A percentile compares a stretch with the other conserved stretches of the same genome.
Evolutionary conservation across 2,888 invertebrate genomes (phyloP).

Genomic region (Mylabris sibirica): DNA sequence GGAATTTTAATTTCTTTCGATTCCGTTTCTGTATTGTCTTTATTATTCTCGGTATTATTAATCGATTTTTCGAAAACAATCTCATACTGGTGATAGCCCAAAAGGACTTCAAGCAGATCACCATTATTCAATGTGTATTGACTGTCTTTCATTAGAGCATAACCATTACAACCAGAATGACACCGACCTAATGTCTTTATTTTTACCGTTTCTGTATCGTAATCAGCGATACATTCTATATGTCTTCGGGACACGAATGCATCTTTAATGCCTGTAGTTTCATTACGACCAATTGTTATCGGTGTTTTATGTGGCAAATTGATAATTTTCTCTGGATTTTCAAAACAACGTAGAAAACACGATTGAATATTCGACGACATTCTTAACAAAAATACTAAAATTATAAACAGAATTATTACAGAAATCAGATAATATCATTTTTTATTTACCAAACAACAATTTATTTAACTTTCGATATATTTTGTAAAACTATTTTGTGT

Average conservation of each 20-base stretch:
- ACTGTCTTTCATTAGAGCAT: slow-evolving; percentile 69
- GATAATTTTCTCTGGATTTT: slow-evolving; percentile 60
- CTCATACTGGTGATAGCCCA: slow-evolving; percentile 69
- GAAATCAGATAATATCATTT: background rate
- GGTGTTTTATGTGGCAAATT: slow-evolving; percentile 67
- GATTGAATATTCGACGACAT: background rate
- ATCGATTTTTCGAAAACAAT: slow-evolving; percentile 71
- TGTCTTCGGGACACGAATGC: slow-evolving; percentile 79
- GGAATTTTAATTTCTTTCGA: slow-evolving; percentile 58
- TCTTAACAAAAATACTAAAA: too few relatives aligned
- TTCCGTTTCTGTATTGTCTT: slow-evolving; percentile 55
- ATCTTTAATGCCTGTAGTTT: slow-evolving; percentile 75
- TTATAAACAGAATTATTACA: background rate
- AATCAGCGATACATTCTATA: slow-evolving; percentile 67
- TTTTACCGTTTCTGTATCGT: slow-evolving; percentile 64
- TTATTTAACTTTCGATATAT: too few relatives aligned
- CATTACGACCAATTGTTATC: slow-evolving; percentile 74
- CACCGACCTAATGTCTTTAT: slow-evolving; percentile 74
- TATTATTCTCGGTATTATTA: too few relatives aligned
- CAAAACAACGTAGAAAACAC: slow-evolving; percentile 47
- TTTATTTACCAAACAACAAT: too few relatives aligned
- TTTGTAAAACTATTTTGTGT: too few relatives aligned
- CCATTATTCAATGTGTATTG: slow-evolving; percentile 72
- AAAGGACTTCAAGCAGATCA: slow-evolving; percentile 74
- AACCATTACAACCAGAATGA: slow-evolving; percentile 77